Percentiles rank a stretch among this genome's conserved stretches.
Evolutionary conservation across 2,888 invertebrate genomes (phyloP).

Genomic region (Stratiomys singularior): DNA sequence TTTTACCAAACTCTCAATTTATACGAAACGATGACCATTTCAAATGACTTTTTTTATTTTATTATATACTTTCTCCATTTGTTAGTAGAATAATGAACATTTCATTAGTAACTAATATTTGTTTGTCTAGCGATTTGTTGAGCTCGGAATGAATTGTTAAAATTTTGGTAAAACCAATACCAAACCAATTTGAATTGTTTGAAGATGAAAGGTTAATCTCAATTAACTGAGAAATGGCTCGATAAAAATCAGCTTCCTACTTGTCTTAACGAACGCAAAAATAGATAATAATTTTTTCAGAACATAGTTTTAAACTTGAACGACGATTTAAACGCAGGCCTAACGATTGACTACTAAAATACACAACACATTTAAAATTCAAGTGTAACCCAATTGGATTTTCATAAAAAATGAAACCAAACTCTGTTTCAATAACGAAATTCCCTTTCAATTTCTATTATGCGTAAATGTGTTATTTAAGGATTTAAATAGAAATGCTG

Average conservation of each 20-base stretch:
- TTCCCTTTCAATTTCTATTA: slow-evolving; percentile 24
- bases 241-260: neutral
- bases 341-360: slow-evolving; percentile 2
- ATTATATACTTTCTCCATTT: no score
- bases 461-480: slow-evolving; percentile 14
- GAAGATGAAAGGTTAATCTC: no score
- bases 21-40: no score
- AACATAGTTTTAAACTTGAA: neutral
- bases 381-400: no score
- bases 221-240: neutral
- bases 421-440: neutral
- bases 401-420: neutral
- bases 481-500: slow-evolving; percentile 33
- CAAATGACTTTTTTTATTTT: no score
- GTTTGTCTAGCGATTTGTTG: no score
- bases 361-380: neutral
- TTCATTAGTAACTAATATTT: no score
- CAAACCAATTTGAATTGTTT: no score
- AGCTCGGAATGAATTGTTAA: no score
- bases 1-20: no score
- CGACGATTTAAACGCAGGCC: slow-evolving; percentile 3
- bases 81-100: no score
- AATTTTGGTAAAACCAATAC: no score
- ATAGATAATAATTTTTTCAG: neutral
- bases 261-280: neutral